Evolutionary conservation across 2,888 invertebrate genomes (phyloP), one percentile per base, ranked within the genome.

Genomic region (Dynastes tityus): DNA sequence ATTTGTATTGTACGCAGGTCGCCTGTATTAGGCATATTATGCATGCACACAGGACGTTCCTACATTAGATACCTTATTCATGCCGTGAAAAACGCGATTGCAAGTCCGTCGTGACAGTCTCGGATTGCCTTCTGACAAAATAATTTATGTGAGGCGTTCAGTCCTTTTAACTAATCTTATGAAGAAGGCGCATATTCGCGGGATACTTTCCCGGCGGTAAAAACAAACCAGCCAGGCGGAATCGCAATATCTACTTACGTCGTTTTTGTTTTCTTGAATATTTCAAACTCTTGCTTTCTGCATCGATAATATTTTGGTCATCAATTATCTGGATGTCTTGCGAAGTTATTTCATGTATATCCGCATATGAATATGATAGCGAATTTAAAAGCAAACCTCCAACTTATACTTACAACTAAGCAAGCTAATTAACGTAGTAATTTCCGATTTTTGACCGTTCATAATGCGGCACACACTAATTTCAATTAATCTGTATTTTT

Each of bases 41-140:
- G 63, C 63, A 63, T 63, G 63, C 63, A 63, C 63, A 29, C 27
- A 63, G 63, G 29, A 63, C 63, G 29, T 55, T 16, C 55, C 55
- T 63, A 63, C 63, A 63, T 63, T 63, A 63, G 63, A 32, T 63
- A 63, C 63, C 63, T 32, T 63, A 63, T 63, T 63, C 63, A 63
- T 63, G 63, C 63, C 29, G 63, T 63, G 63, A 63, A 63, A 63
- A 63, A 63, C 63, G 63, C 63, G 63, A 63, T 63, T 63, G 63
- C 63, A 29, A 63, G 63, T 63, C 13, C 32, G 11, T 32, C 63
- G 27, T 63, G 63, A 63, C 63, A 63, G 29, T 63, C 63, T 63
- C 63, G 63, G 63, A 63, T 63, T 63, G 63, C 63, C 29, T 63
- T n/a, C 63, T 63, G 63, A 63, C 63, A 63, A 63, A 63, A 63